phyloP scores from a whole-genome alignment of 2,113 vertebrate genomes.

The Pteruthius melanotis region DNA sequence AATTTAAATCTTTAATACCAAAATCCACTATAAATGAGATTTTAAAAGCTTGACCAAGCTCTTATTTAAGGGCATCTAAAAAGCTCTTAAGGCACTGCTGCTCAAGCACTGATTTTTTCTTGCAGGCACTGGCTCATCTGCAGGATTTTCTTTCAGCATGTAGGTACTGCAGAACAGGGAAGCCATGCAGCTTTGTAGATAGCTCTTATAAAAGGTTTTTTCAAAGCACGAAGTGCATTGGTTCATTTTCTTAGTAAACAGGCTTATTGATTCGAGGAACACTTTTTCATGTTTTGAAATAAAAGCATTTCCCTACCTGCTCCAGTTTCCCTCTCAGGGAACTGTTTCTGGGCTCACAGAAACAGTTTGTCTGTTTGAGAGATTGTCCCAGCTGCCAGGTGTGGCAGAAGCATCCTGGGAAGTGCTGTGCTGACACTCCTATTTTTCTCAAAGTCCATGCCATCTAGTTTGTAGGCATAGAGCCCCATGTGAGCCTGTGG shows the following conservation, averaged over 20 bases:
- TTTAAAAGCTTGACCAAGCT: conserved; percentile 5
- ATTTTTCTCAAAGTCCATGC: background rate
- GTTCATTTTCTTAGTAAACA: background rate
- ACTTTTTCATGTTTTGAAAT: background rate
- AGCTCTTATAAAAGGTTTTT: background rate
- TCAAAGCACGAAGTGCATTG: background rate
- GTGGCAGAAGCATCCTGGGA: background rate
- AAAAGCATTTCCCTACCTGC: background rate
- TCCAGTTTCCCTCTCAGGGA: background rate
- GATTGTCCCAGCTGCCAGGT: background rate
- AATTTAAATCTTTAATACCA: conserved; percentile 18
- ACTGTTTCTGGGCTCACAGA: background rate
- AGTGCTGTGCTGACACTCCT: rapidly evolving
- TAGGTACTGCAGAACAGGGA: background rate
- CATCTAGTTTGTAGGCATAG: background rate
- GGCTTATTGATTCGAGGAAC: background rate
- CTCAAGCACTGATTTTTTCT: background rate
- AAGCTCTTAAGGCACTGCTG: background rate
- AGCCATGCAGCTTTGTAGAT: background rate
- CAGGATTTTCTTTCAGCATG: background rate
- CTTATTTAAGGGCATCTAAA: background rate
- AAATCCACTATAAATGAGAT: conserved; percentile 6
- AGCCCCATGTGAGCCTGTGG: background rate
- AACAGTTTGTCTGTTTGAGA: background rate
- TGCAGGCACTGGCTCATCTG: rapidly evolving